Conservation (phyloP, 2,113 vertebrate genomes). For the Sakesphorus luctuosus region DNA sequence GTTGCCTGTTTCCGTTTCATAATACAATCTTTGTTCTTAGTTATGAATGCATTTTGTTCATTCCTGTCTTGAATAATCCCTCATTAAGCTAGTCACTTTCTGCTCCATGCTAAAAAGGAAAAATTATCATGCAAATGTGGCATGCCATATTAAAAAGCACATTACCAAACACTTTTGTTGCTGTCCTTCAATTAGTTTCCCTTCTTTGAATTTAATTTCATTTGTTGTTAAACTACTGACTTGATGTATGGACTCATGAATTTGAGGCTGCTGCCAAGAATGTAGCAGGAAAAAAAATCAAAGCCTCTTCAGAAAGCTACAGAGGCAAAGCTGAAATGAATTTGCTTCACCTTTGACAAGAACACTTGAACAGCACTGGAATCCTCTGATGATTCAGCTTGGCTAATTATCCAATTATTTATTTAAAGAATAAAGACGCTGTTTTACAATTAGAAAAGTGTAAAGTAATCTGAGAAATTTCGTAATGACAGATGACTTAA, state of each 20-base stretch:
- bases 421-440: constrained; percentile 78
- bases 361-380: constrained; percentile 76
- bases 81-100: constrained; percentile 84
- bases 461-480: constrained; percentile 78
- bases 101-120: constrained; percentile 81
- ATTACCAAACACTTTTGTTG: constrained; percentile 80
- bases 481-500: constrained; percentile 67
- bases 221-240: constrained; percentile 82
- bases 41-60: constrained; percentile 82
- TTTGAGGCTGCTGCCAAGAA: constrained; percentile 77
- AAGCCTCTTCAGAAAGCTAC: constrained; percentile 73
- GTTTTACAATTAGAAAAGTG: constrained; percentile 72
- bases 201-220: constrained; percentile 85
- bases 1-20: constrained; percentile 78
- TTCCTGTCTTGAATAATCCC: constrained; percentile 83
- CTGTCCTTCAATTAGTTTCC: constrained; percentile 84
- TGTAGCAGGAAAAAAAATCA: constrained; percentile 69
- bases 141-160: constrained; percentile 81
- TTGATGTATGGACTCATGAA: constrained; percentile 81
- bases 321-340: constrained; percentile 77
- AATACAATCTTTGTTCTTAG: constrained; percentile 84
- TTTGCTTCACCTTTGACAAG: constrained; percentile 83
- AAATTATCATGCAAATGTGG: constrained; percentile 84
- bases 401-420: constrained; percentile 86
- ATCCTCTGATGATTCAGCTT: constrained; percentile 80